Base-by-base conservation (phyloP, 1,140 invertebrate species). In the Microplitis mediator region DNA sequence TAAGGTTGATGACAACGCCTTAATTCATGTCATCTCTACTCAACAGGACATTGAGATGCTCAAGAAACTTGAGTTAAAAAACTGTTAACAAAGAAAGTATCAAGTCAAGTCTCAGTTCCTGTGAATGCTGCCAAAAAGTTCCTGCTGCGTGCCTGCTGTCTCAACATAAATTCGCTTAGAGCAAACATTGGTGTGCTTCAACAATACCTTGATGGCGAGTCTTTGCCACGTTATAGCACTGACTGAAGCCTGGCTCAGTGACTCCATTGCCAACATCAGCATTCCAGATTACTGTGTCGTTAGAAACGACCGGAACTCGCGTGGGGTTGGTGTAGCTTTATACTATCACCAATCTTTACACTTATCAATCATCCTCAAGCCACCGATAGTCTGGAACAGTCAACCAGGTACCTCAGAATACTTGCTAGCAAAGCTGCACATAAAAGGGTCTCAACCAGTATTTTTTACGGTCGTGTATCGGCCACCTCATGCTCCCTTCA, bases 251-350 rank as follows among this genome's bases (percentile, higher is more conserved):
- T 72, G 63, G 70, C 51, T 72, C 13, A 16, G 5, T 6, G 45
- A 50, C 2, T 8, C 45, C 4, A 56, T 72, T 1, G 31, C 70
- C 5, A 62, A 72, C 13, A 50, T 51, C 34, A n/a, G 23, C 5
- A 13, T 74, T n/a, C 13, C 2, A 0, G 61, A 52, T 11, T 74
- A 74, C 39, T 14, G 8, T 4, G 11, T 74, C 2, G 39, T 66
- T n/a, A 14, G 73, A 2, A 14, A 51, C 0, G 73, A 74, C 35
- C 9, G 73, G 2, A 62, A 39, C 16, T 14, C 11, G 3, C 35
- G 32, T 16, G 68, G 68, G 4, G 73, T 68, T 63, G 73, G 68
- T 3, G 73, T 70, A 1, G 67, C 61, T 23, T 5, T 74, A 1
- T 74, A 62, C 54, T 52, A 71, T 3, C 52, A 62, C 8, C 6